A percentile compares a stretch with the other conserved stretches of the same genome.
phyloP scores from a whole-genome alignment of 1,140 invertebrate genomes.

The Cherax destructor region DNA sequence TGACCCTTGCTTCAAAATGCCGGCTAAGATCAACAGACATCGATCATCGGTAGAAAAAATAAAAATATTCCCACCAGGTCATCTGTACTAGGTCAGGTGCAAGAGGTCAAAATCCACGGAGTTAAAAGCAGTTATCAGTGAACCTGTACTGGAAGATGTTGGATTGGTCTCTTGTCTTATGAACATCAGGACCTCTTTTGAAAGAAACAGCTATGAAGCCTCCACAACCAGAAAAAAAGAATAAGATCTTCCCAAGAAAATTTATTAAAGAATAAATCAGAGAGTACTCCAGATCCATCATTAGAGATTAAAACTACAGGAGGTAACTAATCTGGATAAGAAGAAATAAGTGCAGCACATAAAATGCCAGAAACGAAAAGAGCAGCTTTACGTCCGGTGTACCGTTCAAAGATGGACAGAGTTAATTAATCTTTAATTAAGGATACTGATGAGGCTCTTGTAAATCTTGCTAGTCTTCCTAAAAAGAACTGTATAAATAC shows the following conservation, averaged over 20 bases:
- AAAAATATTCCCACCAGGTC: constrained; percentile 33
- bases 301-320: background rate
- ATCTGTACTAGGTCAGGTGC: background rate
- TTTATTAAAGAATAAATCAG: background rate
- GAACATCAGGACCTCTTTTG: constrained; percentile 1
- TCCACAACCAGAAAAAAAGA: constrained; percentile 26
- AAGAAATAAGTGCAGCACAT: background rate
- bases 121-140: constrained; percentile 3
- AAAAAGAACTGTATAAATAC: constrained; percentile 24
- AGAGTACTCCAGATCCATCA: background rate
- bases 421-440: background rate
- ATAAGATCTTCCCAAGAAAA: background rate
- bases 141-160: background rate
- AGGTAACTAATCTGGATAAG: background rate
- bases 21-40: constrained; percentile 9
- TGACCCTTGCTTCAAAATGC: background rate
- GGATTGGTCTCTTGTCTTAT: background rate
- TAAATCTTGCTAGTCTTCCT: background rate
- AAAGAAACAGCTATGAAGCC: constrained; percentile 4
- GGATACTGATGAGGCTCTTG: background rate
- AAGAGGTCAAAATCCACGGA: constrained; percentile 4
- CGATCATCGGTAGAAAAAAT: constrained; percentile 47
- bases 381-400: constrained; percentile 28
- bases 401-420: background rate
- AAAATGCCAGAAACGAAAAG: constrained; percentile 52